Evolutionary conservation across 1,140 invertebrate species (phyloP).

Genomic region (Choristoneura fumiferana): DNA sequence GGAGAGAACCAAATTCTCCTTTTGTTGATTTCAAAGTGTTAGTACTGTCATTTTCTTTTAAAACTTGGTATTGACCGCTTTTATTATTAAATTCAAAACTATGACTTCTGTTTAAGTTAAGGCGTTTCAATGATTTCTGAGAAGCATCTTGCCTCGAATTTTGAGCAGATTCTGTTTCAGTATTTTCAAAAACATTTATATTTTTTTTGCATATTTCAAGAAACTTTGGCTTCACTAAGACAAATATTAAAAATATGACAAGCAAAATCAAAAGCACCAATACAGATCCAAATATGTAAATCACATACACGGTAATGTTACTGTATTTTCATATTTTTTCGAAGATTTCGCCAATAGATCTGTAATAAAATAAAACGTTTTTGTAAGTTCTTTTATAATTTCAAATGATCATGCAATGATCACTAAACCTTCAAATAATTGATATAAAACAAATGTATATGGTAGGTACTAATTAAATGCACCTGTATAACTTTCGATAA

Average conservation of each 20-base stretch:
- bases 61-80: neutral
- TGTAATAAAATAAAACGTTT: no score
- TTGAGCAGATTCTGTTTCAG: neutral
- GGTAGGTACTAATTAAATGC: no score
- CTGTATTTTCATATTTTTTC: no score
- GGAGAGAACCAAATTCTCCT: neutral
- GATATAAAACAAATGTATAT: no score
- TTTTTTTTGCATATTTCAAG: neutral
- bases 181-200: neutral
- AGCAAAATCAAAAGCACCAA: neutral
- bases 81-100: neutral
- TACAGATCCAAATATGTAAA: constrained; percentile 1
- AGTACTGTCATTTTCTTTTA: constrained; percentile 3
- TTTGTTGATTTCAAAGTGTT: neutral
- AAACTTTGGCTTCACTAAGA: neutral
- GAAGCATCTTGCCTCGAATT: neutral
- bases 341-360: no score
- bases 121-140: neutral
- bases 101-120: neutral
- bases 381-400: no score
- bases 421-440: no score
- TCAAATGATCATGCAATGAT: no score
- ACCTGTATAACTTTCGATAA: no score
- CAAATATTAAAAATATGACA: constrained; percentile 2
- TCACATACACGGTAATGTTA: neutral